phyloP scores from a whole-genome alignment of 2,888 invertebrate genomes.

The Junonia oenone region DNA sequence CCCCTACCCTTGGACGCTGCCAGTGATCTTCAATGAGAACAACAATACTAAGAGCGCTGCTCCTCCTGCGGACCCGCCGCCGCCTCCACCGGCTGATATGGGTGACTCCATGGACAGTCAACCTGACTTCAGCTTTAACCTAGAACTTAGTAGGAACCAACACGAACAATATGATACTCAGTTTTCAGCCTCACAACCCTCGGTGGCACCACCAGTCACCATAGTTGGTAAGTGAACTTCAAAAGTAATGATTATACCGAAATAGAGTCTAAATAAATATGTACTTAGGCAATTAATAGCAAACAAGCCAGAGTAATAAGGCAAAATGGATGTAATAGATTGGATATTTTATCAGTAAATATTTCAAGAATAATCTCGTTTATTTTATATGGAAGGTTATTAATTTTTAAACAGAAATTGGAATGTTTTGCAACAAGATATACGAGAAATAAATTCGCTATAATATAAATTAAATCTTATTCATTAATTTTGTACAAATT shows the following conservation, averaged over 20 bases:
- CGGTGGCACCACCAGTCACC: conserved; percentile 51
- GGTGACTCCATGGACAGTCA: conserved; percentile 60
- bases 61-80: conserved; percentile 71
- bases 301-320: too few species aligned
- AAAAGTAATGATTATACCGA: conserved; percentile 4
- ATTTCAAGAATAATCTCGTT: too few species aligned
- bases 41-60: conserved; percentile 58
- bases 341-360: not conserved
- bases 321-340: not conserved
- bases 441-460: not conserved
- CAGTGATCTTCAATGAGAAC: conserved; percentile 55
- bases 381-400: too few species aligned
- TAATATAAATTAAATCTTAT: not conserved
- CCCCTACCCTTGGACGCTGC: conserved; percentile 54
- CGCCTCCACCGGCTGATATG: conserved; percentile 70
- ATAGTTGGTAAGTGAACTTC: conserved; percentile 63
- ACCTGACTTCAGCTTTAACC: conserved; percentile 81
- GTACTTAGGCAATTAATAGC: too few species aligned
- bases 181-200: conserved; percentile 56
- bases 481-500: conserved; percentile 27
- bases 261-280: too few species aligned
- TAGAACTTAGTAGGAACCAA: conserved; percentile 85
- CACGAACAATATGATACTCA: conserved; percentile 87
- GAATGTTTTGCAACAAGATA: too few species aligned
- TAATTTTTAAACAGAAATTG: too few species aligned